These are phyloP conservation scores for Oncopeltus fasciatus DNA, from an alignment of 1,140 invertebrate genomes.

Conservation along the genomic window DNA sequence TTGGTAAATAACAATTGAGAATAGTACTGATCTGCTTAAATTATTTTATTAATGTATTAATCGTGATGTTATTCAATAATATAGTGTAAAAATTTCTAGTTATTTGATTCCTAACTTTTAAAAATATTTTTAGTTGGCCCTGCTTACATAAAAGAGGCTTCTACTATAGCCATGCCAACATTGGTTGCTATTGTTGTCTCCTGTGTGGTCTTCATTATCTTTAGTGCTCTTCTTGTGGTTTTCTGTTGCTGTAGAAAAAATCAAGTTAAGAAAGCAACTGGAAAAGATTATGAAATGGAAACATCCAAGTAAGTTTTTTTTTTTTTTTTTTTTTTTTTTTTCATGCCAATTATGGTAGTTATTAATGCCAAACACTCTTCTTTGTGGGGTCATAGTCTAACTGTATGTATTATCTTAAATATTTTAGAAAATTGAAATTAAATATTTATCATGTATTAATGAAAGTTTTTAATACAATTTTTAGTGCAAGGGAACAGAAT, in stretches of 20 bases:
- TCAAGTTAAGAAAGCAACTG: constrained; percentile 62
- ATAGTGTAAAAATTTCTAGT: no score
- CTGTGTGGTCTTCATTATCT: constrained; percentile 61
- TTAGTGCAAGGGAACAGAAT: no score
- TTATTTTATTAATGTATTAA: no score
- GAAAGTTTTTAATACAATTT: no score
- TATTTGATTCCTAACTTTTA: no score
- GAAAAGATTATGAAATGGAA: constrained; percentile 82
- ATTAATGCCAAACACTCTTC: no score
- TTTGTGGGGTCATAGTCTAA: no score
- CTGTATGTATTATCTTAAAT: no score
- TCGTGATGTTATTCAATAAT: no score
- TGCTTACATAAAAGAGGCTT: constrained; percentile 64
- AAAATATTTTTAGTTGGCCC: constrained; percentile 62
- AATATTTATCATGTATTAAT: no score
- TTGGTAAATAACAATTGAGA: background rate
- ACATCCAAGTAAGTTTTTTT: constrained; percentile 41
- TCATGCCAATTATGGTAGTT: no score
- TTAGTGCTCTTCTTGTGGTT: constrained; percentile 58
- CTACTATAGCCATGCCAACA: constrained; percentile 55
- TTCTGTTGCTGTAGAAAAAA: constrained; percentile 75
- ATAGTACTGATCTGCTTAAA: background rate
- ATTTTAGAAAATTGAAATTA: no score
- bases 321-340: background rate
- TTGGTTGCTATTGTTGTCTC: constrained; percentile 67